A percentile compares a stretch with the other conserved stretches of the same genome.
Evolutionary conservation across 2,797 vertebrate species (phyloP).

Genomic region (Champsocephalus esox): DNA sequence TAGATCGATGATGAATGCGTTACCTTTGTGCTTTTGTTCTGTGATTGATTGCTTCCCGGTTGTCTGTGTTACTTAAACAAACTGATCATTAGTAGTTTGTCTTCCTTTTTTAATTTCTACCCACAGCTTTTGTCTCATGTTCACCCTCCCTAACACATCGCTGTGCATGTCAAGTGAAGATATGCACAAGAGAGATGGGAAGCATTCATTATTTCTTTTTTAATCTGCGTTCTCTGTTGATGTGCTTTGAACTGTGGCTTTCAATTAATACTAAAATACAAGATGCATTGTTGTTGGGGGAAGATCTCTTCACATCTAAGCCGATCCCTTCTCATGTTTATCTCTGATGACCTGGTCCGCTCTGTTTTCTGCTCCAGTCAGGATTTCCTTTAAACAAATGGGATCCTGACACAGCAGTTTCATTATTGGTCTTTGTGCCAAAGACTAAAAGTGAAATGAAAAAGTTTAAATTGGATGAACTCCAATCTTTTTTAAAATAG

Average conservation of each 20-base stretch:
- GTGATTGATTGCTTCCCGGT: constrained; percentile 63
- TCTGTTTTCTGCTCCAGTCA: constrained; percentile 52
- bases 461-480: background rate
- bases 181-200: constrained; percentile 4
- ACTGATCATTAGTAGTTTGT: constrained; percentile 8
- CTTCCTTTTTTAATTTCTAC: background rate
- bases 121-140: constrained; percentile 16
- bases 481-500: background rate
- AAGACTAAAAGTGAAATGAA: background rate
- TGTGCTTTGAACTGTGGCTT: constrained; percentile 45
- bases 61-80: constrained; percentile 17
- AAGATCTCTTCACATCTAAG: constrained; percentile 45
- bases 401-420: constrained; percentile 46
- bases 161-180: background rate
- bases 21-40: constrained; percentile 60
- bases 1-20: constrained; percentile 30
- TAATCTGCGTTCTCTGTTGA: constrained; percentile 53
- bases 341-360: constrained; percentile 24
- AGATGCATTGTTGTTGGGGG: constrained; percentile 34
- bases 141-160: background rate
- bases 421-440: constrained; percentile 10
- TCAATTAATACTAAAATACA: constrained; percentile 70
- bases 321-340: constrained; percentile 28
- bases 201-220: constrained; percentile 60
- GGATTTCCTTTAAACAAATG: constrained; percentile 66